Conservation (phyloP, 2,888 invertebrate species). For the Drosophila histrio region DNA sequence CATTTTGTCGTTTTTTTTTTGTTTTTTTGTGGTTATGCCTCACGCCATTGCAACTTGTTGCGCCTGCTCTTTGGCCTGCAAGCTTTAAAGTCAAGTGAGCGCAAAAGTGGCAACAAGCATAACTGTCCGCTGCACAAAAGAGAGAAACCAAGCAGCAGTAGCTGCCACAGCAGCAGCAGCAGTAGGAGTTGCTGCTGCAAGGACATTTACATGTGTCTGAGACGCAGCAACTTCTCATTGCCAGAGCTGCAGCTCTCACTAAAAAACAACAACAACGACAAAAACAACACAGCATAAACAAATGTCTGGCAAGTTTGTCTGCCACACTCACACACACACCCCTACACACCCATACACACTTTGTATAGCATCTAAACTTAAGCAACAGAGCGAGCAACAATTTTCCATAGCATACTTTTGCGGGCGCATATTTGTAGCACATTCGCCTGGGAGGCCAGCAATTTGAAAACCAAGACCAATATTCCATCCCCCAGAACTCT, state of each 20-base stretch:
- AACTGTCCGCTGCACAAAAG: slow-evolving; percentile 48
- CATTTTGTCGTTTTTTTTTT: slow-evolving; percentile 13
- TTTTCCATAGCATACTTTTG: slow-evolving; percentile 62
- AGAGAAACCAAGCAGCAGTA: slow-evolving; percentile 18
- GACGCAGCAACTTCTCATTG: slow-evolving; percentile 31
- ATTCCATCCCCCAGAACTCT: slow-evolving; percentile 14
- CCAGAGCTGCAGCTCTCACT: slow-evolving; percentile 10
- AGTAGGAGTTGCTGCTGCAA: slow-evolving; percentile 33
- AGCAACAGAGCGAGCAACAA: slow-evolving; percentile 47
- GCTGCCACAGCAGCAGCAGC: slow-evolving; percentile 3
- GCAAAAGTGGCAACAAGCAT: slow-evolving; percentile 47
- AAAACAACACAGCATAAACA: slow-evolving; percentile 7
- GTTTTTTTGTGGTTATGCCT: slow-evolving; percentile 19
- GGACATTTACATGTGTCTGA: slow-evolving; percentile 56
- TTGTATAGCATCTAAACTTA: slow-evolving; percentile 11
- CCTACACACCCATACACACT: neutral
- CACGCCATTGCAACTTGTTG: slow-evolving; percentile 62
- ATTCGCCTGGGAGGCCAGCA: slow-evolving; percentile 70
- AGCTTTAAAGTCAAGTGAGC: slow-evolving; percentile 72
- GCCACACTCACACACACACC: neutral
- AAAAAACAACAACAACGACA: slow-evolving; percentile 9
- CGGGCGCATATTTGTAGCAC: slow-evolving; percentile 76
- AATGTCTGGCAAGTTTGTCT: slow-evolving; percentile 35
- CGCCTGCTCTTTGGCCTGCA: slow-evolving; percentile 32
- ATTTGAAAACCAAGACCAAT: slow-evolving; percentile 24